phyloP scores from a whole-genome alignment of 2,797 vertebrate genomes.

The Pseudocheirus occidentalis region DNA sequence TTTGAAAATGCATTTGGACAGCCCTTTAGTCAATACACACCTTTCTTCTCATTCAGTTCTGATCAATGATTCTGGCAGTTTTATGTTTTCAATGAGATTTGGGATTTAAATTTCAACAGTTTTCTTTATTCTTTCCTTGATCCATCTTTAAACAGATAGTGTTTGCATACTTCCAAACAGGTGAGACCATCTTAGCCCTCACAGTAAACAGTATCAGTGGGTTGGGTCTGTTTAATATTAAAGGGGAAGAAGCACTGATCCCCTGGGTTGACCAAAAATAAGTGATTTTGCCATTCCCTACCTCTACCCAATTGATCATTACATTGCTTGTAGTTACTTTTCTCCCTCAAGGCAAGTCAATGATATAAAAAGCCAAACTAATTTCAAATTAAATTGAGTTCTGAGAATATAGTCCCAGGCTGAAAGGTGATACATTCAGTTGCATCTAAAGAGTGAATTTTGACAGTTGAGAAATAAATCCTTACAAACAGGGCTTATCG shows the following conservation, averaged over 20 bases:
- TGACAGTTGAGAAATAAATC: conserved; percentile 54
- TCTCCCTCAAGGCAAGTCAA: conserved; percentile 45
- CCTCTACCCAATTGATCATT: not conserved
- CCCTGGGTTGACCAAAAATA: not conserved
- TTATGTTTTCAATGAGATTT: conserved; percentile 3
- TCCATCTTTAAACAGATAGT: not conserved
- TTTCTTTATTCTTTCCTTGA: conserved; percentile 12
- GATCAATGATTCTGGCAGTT: not conserved
- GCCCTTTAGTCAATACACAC: not conserved
- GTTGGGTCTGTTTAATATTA: not conserved
- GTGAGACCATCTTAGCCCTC: not conserved
- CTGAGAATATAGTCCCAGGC: conserved; percentile 49
- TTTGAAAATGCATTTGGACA: not conserved
- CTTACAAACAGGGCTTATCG: conserved; percentile 7
- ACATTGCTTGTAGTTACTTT: conserved; percentile 19
- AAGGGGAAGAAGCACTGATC: not conserved
- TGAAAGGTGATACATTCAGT: conserved; percentile 38
- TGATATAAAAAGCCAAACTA: conserved; percentile 57
- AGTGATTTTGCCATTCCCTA: not conserved
- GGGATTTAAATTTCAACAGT: not conserved
- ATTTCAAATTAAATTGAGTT: conserved; percentile 69
- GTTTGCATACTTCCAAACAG: not conserved
- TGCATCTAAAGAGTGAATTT: conserved; percentile 39
- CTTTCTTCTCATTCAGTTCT: conserved; percentile 14
- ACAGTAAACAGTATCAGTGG: not conserved